These are phyloP conservation scores for Motacilla tschutschensis DNA, from an alignment of 2,113 vertebrate genomes.

Conservation along the genomic window DNA sequence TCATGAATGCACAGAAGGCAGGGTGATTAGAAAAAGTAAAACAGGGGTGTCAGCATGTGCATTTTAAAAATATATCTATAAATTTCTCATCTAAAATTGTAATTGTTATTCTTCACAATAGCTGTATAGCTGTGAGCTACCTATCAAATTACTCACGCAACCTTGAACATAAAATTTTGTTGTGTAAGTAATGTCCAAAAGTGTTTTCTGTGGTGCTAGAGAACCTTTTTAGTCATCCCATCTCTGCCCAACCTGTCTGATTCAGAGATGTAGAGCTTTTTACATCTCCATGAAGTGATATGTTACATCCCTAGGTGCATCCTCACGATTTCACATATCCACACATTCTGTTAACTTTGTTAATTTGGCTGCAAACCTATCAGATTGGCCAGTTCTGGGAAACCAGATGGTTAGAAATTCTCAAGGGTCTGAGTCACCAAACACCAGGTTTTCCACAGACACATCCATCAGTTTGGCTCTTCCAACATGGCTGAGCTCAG, in stretches of 20 bases:
- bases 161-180: not conserved
- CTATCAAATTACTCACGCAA: not conserved
- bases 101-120: not conserved
- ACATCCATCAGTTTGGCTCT: not conserved
- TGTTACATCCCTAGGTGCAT: not conserved
- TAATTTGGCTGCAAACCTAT: not conserved
- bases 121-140: not conserved
- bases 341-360: not conserved
- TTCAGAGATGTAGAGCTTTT: not conserved
- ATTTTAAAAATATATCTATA: not conserved
- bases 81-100: not conserved
- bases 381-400: not conserved
- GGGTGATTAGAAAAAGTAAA: not conserved
- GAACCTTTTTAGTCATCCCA: not conserved
- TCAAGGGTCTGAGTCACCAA: not conserved
- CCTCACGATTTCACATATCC: not conserved
- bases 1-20: not conserved
- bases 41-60: not conserved
- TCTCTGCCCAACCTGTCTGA: not conserved
- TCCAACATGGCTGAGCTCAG: rapidly evolving
- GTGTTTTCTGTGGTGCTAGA: not conserved
- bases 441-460: not conserved
- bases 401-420: not conserved
- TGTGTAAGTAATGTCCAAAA: not conserved
- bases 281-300: not conserved